These are phyloP conservation scores for Pollenia labialis DNA, from an alignment of 2,888 invertebrate species.

Conservation along the genomic window DNA sequence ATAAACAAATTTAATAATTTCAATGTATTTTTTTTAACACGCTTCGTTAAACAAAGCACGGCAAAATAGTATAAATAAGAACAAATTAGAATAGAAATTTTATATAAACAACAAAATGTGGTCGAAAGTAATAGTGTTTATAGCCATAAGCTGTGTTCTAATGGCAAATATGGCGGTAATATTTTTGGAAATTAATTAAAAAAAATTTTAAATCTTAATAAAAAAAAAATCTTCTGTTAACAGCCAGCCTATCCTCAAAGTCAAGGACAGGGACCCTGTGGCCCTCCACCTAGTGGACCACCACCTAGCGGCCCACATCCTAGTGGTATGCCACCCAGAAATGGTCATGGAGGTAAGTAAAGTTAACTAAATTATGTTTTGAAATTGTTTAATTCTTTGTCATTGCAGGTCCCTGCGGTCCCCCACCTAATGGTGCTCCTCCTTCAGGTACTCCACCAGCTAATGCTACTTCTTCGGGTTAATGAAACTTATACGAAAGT, in stretches of 20 bases:
- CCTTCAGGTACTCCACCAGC: slow-evolving; percentile 7
- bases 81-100: not conserved
- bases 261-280: slow-evolving; percentile 52
- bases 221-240: not conserved
- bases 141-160: slow-evolving; percentile 51
- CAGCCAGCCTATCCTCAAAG: slow-evolving; percentile 64
- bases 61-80: slow-evolving; percentile 52
- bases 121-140: slow-evolving; percentile 56
- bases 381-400: not conserved
- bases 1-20: slow-evolving; percentile 32
- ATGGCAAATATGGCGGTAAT: slow-evolving; percentile 63
- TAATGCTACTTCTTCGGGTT: slow-evolving; percentile 44
- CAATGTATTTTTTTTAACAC: slow-evolving; percentile 35
- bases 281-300: slow-evolving; percentile 70
- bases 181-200: not conserved
- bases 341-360: slow-evolving; percentile 53
- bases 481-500: not conserved
- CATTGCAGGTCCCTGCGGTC: slow-evolving; percentile 63
- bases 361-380: not conserved
- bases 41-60: slow-evolving; percentile 65
- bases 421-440: slow-evolving; percentile 47
- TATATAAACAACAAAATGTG: slow-evolving; percentile 52
- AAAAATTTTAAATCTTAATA: not conserved
- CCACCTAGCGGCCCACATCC: slow-evolving; percentile 69
- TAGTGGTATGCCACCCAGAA: slow-evolving; percentile 58